Percentiles rank a stretch among this genome's conserved stretches.
These are phyloP conservation scores for Sebastes itinus DNA, from an alignment of 2,797 vertebrate species.

Conservation along the genomic window DNA sequence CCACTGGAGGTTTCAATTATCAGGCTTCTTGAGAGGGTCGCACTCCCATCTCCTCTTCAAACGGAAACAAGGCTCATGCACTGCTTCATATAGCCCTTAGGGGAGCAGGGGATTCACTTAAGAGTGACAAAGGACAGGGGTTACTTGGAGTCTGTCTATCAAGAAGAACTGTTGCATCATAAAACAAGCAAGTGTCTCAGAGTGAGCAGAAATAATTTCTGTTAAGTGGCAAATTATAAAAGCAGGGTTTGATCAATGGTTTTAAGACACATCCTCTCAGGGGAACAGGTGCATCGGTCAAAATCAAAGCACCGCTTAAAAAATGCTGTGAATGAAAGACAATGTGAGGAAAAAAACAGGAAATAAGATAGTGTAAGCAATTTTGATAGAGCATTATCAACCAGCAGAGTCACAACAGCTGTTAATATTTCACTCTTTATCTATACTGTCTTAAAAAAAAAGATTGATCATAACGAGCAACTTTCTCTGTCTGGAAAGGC, in stretches of 20 bases:
- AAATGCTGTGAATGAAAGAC: background rate
- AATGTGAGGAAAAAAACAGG: background rate
- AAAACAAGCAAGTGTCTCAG: background rate
- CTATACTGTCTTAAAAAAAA: background rate
- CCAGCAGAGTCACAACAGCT: background rate
- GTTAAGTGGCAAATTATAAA: background rate
- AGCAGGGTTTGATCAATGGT: background rate
- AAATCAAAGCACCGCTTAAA: background rate
- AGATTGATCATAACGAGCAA: background rate
- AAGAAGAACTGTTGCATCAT: conserved; percentile 5
- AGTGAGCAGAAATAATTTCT: background rate
- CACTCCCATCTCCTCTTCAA: background rate
- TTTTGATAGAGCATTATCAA: background rate
- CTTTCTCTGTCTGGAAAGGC: background rate
- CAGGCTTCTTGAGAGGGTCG: background rate
- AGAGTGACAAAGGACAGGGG: background rate
- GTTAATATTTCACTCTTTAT: conserved; percentile 13
- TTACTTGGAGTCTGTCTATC: background rate
- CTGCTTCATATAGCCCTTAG: background rate
- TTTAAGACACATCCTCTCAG: background rate
- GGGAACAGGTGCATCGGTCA: background rate
- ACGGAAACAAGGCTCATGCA: background rate
- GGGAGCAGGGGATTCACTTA: background rate
- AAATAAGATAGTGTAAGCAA: background rate
- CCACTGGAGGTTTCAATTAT: background rate